phyloP scores from a whole-genome alignment of 2,113 vertebrate genomes.

The Calyptommatus sinebrachiatus region DNA sequence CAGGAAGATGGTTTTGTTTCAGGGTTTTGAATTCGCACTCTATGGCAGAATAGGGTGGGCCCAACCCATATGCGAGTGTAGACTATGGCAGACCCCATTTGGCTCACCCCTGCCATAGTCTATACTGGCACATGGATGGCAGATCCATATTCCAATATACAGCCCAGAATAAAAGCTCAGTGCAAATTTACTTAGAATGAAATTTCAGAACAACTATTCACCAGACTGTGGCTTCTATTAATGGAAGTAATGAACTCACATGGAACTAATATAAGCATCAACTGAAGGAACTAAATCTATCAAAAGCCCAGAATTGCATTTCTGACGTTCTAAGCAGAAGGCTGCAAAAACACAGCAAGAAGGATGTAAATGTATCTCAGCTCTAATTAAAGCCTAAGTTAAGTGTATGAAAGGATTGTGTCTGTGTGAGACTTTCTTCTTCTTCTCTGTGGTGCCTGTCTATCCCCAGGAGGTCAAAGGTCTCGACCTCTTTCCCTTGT shows the following conservation, averaged over 20 bases:
- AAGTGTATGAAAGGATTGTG: background rate
- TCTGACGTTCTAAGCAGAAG: background rate
- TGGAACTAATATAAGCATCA: background rate
- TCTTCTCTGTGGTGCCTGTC: too few species aligned
- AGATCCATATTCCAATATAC: too few species aligned
- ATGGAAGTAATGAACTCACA: background rate
- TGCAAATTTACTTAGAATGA: background rate
- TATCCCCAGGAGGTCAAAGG: too few species aligned
- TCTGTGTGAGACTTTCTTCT: background rate
- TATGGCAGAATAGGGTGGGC: too few species aligned
- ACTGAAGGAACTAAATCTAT: background rate
- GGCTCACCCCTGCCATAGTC: too few species aligned
- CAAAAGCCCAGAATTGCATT: background rate
- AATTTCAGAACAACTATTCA: background rate
- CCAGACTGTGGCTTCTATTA: background rate
- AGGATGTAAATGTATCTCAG: background rate
- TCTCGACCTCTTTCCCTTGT: background rate
- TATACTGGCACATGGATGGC: too few species aligned
- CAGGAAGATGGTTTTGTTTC: too few species aligned
- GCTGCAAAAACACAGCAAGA: background rate
- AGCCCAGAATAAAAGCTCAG: background rate
- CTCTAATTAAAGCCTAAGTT: background rate
- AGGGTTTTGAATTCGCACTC: too few species aligned
- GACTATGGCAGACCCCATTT: too few species aligned
- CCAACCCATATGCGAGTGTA: too few species aligned